Conservation (phyloP, 2,888 invertebrate genomes). For the Oscheius onirici region DNA sequence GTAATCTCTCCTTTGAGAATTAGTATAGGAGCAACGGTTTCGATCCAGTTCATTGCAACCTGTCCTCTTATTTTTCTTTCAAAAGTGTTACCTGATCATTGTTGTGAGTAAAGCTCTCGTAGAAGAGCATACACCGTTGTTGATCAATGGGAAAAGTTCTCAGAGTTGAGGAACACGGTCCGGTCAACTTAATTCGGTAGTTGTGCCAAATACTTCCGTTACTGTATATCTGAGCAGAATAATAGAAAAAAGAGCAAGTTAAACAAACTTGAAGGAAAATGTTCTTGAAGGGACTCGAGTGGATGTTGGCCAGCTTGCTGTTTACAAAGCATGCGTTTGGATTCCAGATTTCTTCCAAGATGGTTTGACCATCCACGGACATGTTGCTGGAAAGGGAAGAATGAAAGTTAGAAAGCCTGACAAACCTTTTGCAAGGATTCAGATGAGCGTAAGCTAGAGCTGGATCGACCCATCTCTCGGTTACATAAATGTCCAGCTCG, state of each 20-base stretch:
- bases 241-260: not conserved
- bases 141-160: conserved; percentile 56
- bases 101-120: conserved; percentile 71
- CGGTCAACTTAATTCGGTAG: conserved; percentile 61
- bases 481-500: conserved; percentile 71
- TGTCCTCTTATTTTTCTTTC: too few relatives aligned
- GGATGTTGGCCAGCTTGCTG: conserved; percentile 67
- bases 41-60: conserved; percentile 69
- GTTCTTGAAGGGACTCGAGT: conserved; percentile 68
- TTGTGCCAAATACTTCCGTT: conserved; percentile 72
- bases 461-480: conserved; percentile 70
- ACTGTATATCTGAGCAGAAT: conserved; percentile 54
- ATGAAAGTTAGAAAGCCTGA: not conserved
- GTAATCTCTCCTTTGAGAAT: conserved; percentile 70
- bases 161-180: conserved; percentile 54
- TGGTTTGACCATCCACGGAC: conserved; percentile 68
- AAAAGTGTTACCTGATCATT: conserved; percentile 52
- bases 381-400: conserved; percentile 60
- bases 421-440: conserved; percentile 71
- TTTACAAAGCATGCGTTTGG: conserved; percentile 71
- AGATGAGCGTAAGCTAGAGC: conserved; percentile 66
- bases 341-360: conserved; percentile 68
- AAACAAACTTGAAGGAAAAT: conserved; percentile 63
- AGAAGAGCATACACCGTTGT: conserved; percentile 67
- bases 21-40: conserved; percentile 62